phyloP scores from a whole-genome alignment of 64 coral and sea anemone species.

The Montipora capricornis region DNA sequence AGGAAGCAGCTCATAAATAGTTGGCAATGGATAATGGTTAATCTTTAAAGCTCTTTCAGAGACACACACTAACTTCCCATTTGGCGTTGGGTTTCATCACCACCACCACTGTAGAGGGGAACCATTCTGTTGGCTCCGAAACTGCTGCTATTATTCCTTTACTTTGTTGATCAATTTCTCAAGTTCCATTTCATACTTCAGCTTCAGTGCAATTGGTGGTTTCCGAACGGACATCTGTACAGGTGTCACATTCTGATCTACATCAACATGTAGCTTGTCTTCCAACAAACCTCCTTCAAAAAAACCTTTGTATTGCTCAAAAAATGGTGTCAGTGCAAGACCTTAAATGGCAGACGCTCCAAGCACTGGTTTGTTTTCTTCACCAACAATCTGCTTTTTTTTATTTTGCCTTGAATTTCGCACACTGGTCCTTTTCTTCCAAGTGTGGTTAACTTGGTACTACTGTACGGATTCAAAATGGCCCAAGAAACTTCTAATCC shows the following conservation, averaged over 20 bases:
- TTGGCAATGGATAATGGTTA: slow-evolving; percentile 49
- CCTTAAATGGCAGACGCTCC: neutral
- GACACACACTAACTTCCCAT: slow-evolving; percentile 38
- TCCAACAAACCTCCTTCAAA: slow-evolving; percentile 6
- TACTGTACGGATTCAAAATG: neutral
- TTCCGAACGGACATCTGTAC: slow-evolving; percentile 8
- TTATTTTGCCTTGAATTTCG: neutral
- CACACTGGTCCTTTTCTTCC: neutral
- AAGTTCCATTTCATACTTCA: slow-evolving; percentile 23
- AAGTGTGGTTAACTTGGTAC: neutral
- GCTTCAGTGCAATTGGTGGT: slow-evolving; percentile 54
- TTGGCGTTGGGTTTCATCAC: neutral
- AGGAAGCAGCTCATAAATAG: neutral
- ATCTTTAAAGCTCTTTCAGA: slow-evolving; percentile 60
- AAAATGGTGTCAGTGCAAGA: neutral
- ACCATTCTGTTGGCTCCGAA: slow-evolving; percentile 33
- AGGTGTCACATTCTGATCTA: slow-evolving; percentile 32
- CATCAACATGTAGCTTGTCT: neutral
- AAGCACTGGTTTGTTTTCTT: neutral
- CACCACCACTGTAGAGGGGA: neutral
- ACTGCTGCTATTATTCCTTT: slow-evolving; percentile 16
- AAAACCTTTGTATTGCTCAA: slow-evolving; percentile 5
- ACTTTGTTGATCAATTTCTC: neutral
- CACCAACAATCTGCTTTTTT: neutral
- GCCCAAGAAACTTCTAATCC: neutral